Percentiles rank a stretch among this genome's conserved stretches.
Conservation (phyloP, 37 sponge, comb jelly and placozoan species). For the Hormiphora californensis region DNA sequence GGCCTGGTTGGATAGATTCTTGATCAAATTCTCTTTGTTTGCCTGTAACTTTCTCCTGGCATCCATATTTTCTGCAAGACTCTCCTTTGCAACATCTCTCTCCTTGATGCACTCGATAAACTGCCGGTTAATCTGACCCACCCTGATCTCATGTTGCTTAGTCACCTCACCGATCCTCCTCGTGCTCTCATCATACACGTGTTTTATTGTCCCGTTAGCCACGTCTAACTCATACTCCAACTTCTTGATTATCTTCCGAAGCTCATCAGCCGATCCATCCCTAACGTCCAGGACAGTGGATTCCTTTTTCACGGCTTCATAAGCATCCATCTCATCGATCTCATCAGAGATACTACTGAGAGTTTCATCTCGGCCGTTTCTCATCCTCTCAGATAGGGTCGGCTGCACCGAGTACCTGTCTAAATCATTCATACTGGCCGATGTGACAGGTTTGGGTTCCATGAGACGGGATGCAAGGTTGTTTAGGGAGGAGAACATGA, state of each 20-base stretch:
- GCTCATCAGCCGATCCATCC: background rate
- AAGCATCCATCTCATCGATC: conserved; percentile 50
- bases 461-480: background rate
- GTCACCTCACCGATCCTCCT: conserved; percentile 16
- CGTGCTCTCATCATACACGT: conserved; percentile 35
- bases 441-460: conserved; percentile 6
- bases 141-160: conserved; percentile 34
- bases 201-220: conserved; percentile 42
- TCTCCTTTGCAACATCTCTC: background rate
- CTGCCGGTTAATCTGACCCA: background rate
- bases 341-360: background rate
- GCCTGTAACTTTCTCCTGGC: background rate
- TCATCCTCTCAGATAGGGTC: background rate
- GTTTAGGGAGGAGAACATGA: conserved; percentile 2
- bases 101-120: conserved; percentile 29
- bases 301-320: conserved; percentile 41
- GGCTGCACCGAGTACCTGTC: background rate
- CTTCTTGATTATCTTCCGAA: background rate
- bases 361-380: background rate
- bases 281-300: background rate
- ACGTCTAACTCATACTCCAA: conserved; percentile 43
- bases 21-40: conserved; percentile 40
- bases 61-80: background rate
- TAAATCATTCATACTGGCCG: conserved; percentile 7
- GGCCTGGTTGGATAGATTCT: conserved; percentile 5